phyloP scores from a whole-genome alignment of 2,888 invertebrate species.

The Drosophila leonis region DNA sequence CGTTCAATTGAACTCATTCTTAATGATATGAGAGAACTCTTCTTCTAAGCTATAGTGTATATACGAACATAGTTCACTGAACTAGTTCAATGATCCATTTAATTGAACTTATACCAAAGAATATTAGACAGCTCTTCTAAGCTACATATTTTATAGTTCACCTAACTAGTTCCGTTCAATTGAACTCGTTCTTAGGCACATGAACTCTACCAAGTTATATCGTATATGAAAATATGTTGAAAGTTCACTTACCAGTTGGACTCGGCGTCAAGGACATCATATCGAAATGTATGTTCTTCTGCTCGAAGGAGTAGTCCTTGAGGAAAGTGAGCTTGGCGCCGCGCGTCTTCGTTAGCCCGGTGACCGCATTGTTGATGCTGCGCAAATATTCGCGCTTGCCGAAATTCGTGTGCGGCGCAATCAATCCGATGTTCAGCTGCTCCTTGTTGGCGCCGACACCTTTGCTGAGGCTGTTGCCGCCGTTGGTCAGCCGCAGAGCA shows the following conservation, averaged over 20 bases:
- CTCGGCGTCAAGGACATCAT: slow-evolving; percentile 91
- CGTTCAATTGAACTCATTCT: background rate
- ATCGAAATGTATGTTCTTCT: slow-evolving; percentile 88
- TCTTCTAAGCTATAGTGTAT: background rate
- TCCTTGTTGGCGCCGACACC: slow-evolving; percentile 80
- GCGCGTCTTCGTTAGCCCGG: slow-evolving; percentile 87
- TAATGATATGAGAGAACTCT: background rate
- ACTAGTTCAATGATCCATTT: too few relatives aligned
- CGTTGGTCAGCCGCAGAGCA: slow-evolving; percentile 79
- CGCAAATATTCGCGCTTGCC: slow-evolving; percentile 89
- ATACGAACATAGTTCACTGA: background rate
- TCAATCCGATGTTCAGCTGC: slow-evolving; percentile 85
- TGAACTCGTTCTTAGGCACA: background rate
- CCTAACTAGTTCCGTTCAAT: background rate
- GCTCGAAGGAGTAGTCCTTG: slow-evolving; percentile 88
- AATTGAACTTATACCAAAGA: too few relatives aligned
- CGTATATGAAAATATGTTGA: background rate
- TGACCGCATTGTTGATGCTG: slow-evolving; percentile 88
- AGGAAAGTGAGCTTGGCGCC: slow-evolving; percentile 88
- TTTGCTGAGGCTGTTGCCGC: slow-evolving; percentile 75
- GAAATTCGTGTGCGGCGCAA: slow-evolving; percentile 86
- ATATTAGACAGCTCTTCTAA: background rate
- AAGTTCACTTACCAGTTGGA: slow-evolving; percentile 88
- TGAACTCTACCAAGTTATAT: background rate
- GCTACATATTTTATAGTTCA: too few relatives aligned